Percentiles rank a stretch among this genome's conserved stretches.
Conservation (phyloP, 2,888 invertebrate genomes). For the Diaperis boleti region DNA sequence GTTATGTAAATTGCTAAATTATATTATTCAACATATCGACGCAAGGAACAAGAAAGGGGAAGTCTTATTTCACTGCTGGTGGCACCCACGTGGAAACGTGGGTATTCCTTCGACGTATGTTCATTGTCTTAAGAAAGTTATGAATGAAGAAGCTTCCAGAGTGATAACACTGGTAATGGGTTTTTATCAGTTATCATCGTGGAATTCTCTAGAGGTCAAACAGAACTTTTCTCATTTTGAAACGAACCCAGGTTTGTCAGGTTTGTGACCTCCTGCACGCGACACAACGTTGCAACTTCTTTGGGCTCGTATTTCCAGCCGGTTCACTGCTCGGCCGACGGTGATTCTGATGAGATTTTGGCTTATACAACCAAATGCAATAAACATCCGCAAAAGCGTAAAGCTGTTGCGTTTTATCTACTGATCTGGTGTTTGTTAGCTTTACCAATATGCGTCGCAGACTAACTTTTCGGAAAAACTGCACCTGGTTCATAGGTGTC, state of each 20-base stretch:
- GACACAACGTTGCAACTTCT: conserved; percentile 45
- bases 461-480: conserved; percentile 4
- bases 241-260: conserved; percentile 28
- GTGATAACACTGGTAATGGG: too few species aligned
- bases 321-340: conserved; percentile 41
- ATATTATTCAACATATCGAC: not conserved
- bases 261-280: conserved; percentile 50
- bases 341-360: too few species aligned
- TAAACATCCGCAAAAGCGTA: conserved; percentile 8
- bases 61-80: conserved; percentile 2
- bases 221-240: too few species aligned
- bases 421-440: conserved; percentile 26
- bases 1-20: conserved; percentile 19
- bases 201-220: too few species aligned
- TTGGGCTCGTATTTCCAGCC: conserved; percentile 40
- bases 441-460: conserved; percentile 17
- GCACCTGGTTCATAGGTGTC: conserved; percentile 6
- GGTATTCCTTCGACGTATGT: not conserved
- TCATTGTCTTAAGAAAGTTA: too few species aligned
- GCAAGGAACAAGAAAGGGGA: conserved; percentile 1
- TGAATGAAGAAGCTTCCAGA: too few species aligned
- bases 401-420: conserved; percentile 20
- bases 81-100: not conserved
- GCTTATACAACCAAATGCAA: conserved; percentile 14
- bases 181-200: too few species aligned